These are phyloP conservation scores for Euzophera pinguis DNA, from an alignment of 2,888 invertebrate genomes.

Conservation along the genomic window DNA sequence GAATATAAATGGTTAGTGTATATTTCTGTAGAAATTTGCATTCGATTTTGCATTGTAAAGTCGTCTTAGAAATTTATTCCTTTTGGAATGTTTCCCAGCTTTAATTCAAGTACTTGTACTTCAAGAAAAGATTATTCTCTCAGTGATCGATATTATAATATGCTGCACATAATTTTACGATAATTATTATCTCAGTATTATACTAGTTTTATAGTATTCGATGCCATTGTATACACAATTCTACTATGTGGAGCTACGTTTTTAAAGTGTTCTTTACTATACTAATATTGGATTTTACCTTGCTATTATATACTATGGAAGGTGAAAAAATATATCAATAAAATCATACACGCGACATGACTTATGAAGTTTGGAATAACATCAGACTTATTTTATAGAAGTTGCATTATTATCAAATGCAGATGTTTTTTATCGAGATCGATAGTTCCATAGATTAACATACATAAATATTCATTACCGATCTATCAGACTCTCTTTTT, in stretches of 20 bases:
- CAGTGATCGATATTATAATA: constrained; percentile 15
- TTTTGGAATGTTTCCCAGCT: no score
- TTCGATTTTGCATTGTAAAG: no score
- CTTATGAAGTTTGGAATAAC: no score
- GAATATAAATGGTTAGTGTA: no score
- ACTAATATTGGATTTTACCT: constrained; percentile 35
- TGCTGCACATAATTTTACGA: constrained; percentile 27
- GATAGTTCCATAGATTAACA: no score
- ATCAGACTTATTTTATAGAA: no score
- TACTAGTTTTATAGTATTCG: constrained; percentile 59
- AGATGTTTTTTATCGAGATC: no score
- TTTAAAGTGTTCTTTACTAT: constrained; percentile 35
- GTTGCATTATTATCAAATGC: no score
- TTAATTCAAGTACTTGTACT: background rate
- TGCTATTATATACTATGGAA: constrained; percentile 7
- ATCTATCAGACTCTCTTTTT: no score
- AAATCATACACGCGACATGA: background rate
- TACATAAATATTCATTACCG: no score
- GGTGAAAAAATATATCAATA: background rate
- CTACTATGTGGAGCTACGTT: constrained; percentile 32
- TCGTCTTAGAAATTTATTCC: no score
- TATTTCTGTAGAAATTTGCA: no score
- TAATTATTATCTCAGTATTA: constrained; percentile 65
- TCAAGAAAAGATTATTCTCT: constrained; percentile 7
- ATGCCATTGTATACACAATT: constrained; percentile 60